Evolutionary conservation across 2,113 vertebrate species (phyloP), one percentile per base, ranked within the genome.

Genomic region (Anguilla japonica): DNA sequence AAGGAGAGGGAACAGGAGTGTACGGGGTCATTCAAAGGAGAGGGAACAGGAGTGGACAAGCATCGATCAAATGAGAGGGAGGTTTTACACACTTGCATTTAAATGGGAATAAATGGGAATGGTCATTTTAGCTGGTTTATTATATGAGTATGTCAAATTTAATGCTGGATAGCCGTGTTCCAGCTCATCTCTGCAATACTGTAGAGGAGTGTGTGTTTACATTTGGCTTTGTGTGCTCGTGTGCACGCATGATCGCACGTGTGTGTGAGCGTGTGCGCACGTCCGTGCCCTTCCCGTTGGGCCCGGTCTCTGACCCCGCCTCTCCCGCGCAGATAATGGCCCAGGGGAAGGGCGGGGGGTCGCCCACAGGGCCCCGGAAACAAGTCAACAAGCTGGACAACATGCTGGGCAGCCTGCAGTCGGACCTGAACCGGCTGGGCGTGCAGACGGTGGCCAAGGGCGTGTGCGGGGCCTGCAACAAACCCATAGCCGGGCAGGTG

Each of bases 401-500:
- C 95, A 99, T 99, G 98, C 94, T 99, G 83, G 98, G 98, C 34
- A 99, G 98, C 90, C 96, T 99, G 79, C 98, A 99, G 94, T 99
- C 98, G 0, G 98, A 99, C 93, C 96, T 99, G 88, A 98, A 99
- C 93, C 98, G 99, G 84, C 94, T 99, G 90, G 98, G 98, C 0
- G 98, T 99, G 9, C 97, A 98, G 88, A 99, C 98, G 0, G 97
- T 99, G 0, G 98, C 98, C 90, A 99, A 99, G 94, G 98, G 98
- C 0, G 97, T 99, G 50, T 99, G 98, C 0, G 98, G 98, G 18
- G 98, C 98, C 93, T 99, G 98, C 95, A 98, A 96, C 94, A 99
- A 99, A 87, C 98, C 98, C 8, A 99, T 99, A 16, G 97, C 98
- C 1, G 98, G 98, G 83, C 98, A 99, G 98, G 98, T 99, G 93